Conservation (phyloP, 2,113 vertebrate genomes). For the Callipepla californica region DNA sequence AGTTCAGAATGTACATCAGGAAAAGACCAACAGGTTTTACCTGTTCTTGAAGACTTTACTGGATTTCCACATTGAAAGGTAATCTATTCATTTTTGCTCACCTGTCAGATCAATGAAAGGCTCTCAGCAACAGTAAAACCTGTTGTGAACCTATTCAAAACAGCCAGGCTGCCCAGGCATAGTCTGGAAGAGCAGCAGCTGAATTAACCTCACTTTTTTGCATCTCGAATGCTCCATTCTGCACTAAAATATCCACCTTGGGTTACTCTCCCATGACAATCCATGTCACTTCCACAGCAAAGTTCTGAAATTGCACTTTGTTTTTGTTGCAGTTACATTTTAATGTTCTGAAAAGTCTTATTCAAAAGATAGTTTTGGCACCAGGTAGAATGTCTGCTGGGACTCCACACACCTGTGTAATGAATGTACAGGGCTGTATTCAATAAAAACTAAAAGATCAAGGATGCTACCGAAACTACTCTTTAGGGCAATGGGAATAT, state of each 20-base stretch:
- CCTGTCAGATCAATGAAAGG: conserved; percentile 1
- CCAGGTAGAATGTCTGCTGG: not conserved
- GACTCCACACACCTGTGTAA: not conserved
- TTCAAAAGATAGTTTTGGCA: not conserved
- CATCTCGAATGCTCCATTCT: not conserved
- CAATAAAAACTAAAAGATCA: not conserved
- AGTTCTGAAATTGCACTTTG: not conserved
- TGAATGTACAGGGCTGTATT: not conserved
- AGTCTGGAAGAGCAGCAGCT: not conserved
- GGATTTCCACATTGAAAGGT: not conserved
- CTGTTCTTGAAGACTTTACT: conserved; percentile 12
- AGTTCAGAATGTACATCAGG: not conserved
- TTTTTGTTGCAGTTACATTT: not conserved
- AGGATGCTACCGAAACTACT: not conserved
- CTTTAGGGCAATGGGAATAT: not conserved
- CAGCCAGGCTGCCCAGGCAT: not conserved
- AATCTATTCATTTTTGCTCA: conserved; percentile 9
- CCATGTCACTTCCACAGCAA: not conserved
- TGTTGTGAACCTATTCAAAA: not conserved
- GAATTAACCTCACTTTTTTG: not conserved
- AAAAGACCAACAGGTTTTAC: conserved; percentile 41
- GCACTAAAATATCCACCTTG: not conserved
- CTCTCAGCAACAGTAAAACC: not conserved
- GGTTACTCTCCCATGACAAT: not conserved
- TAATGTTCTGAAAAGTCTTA: not conserved